Percentiles rank a stretch among this genome's conserved stretches.
These are phyloP conservation scores for Sardinella longiceps DNA, from an alignment of 2,797 vertebrate species.

Conservation along the genomic window DNA sequence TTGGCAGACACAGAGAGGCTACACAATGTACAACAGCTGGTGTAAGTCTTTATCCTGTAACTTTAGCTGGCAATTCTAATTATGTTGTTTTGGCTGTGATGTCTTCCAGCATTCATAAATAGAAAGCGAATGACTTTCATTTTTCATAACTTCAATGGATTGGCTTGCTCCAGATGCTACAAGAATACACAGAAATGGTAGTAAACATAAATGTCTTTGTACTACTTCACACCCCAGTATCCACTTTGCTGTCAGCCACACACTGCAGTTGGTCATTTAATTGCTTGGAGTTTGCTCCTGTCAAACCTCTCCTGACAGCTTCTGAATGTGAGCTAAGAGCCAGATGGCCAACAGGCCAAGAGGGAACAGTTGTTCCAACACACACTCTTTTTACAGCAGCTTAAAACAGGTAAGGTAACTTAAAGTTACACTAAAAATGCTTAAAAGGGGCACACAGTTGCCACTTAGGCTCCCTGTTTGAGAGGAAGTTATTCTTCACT, in stretches of 20 bases:
- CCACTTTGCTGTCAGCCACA: not conserved
- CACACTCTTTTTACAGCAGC: not conserved
- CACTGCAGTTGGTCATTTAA: not conserved
- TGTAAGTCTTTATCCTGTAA: not conserved
- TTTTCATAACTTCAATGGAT: not conserved
- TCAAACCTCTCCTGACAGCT: no score
- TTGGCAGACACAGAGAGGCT: not conserved
- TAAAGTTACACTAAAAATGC: not conserved
- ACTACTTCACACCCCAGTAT: not conserved
- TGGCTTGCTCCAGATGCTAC: not conserved
- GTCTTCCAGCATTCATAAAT: not conserved
- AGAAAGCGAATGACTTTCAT: not conserved
- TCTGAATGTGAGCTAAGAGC: not conserved
- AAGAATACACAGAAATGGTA: not conserved
- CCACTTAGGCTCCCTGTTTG: not conserved
- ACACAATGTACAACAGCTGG: not conserved
- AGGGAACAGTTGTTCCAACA: not conserved
- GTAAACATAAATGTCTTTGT: not conserved
- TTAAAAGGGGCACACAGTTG: not conserved
- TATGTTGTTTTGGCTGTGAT: not conserved
- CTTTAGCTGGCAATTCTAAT: not conserved
- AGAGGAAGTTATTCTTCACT: not conserved
- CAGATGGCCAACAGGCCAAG: not conserved
- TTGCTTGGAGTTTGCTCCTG: not conserved
- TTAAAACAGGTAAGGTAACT: not conserved